Base-by-base conservation (phyloP, 2,113 vertebrate species). In the Lepidothrix coronata region DNA sequence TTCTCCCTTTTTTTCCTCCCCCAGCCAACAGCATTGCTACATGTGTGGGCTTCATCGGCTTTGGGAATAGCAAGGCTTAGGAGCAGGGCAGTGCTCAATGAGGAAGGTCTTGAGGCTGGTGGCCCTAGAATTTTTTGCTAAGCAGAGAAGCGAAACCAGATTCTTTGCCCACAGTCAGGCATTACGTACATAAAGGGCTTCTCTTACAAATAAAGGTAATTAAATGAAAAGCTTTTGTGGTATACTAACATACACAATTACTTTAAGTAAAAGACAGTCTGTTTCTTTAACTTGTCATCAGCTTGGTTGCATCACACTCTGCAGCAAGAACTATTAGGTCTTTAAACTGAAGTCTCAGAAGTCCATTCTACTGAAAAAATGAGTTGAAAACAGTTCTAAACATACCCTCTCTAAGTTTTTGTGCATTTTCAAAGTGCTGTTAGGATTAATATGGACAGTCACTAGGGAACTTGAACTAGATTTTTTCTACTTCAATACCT, bases 1-100 rank as follows among this genome's bases (percentile, higher is more conserved):
- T 66, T 37, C 23, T 19, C 7, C 9, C 20, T 14, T 57, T 12
- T 9, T 12, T 10, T 0, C 0, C 2, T 4, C 17, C 7, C 17
- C 7, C 28, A 31, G 23, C 21, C 65, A 88, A 39, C 11, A 70
- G 74, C 59, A 70, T 18, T 59, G 49, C 58, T 73, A 24, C 21
- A 8, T 24, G 44, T 31, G 23, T 77, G 35, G 49, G 77, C 23
- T 70, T 73, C 1, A 7, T 6, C 33, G 5, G 65, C 21, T 19
- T 44, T 24, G 19, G 51, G 37, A 95, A 57, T 0, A 68, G 28
- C 43, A 31, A 91, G 8, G 23, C 5, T 84, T 31, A 22, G 25
- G 25, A 90, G 39, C 54, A 95, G 65, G 61, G 55, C 1, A 0
- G 6, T 62, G 61, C 19, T 74, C 19, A 62, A 11, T 62, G 10